These are phyloP conservation scores for Drosophila picticornis DNA, from an alignment of 2,888 invertebrate genomes.

Conservation along the genomic window DNA sequence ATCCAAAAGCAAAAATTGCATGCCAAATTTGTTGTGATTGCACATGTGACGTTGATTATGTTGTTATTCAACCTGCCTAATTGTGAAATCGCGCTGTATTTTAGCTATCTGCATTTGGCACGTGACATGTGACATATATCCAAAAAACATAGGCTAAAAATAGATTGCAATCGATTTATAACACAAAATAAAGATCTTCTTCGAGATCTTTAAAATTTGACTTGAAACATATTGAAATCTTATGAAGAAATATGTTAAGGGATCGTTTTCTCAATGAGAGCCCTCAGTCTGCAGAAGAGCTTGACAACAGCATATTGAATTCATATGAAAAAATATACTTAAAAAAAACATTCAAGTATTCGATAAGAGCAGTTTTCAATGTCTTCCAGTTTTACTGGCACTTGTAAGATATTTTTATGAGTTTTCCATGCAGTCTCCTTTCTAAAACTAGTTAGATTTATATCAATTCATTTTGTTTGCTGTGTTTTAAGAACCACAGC, in stretches of 20 bases:
- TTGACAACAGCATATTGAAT: neutral
- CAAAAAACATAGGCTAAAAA: neutral
- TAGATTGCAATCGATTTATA: neutral
- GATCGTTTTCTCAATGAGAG: neutral
- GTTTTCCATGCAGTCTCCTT: neutral
- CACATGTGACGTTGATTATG: constrained; percentile 40
- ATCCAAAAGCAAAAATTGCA: constrained; percentile 27
- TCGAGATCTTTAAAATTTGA: neutral
- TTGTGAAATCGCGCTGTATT: constrained; percentile 41
- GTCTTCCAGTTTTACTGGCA: neutral
- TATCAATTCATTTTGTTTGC: neutral
- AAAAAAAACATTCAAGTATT: neutral
- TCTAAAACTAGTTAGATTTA: neutral
- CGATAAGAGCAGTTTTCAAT: neutral
- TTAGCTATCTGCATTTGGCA: constrained; percentile 40
- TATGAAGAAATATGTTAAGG: neutral
- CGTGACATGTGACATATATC: constrained; percentile 47
- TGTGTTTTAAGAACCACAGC: neutral
- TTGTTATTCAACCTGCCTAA: constrained; percentile 47
- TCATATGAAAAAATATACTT: neutral
- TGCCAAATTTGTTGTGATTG: constrained; percentile 43
- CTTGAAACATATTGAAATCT: neutral
- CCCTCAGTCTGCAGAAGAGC: neutral
- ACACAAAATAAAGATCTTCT: neutral
- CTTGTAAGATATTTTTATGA: neutral